Conservation (phyloP, 2,888 invertebrate species). For the Hirtodrosophila duncani region DNA sequence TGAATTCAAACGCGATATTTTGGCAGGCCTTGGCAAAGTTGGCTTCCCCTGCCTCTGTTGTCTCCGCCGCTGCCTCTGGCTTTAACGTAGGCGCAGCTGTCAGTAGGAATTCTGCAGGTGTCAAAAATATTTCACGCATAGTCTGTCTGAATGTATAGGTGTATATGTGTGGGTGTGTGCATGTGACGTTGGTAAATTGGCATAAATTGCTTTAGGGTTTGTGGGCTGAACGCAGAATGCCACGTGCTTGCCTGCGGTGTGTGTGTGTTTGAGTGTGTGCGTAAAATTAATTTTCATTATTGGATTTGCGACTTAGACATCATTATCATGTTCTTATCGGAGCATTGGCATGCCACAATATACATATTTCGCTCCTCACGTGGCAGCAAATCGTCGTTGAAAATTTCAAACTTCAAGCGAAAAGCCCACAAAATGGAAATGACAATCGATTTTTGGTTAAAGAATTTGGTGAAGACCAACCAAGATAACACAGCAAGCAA, state of each 20-base stretch:
- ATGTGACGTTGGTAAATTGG: constrained; percentile 54
- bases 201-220: constrained; percentile 68
- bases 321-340: constrained; percentile 71
- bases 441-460: constrained; percentile 53
- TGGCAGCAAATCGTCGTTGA: constrained; percentile 56
- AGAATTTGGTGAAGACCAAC: constrained; percentile 14
- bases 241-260: neutral
- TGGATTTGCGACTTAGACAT: constrained; percentile 71
- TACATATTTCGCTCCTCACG: constrained; percentile 27
- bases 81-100: constrained; percentile 51
- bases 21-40: constrained; percentile 18
- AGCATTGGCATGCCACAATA: constrained; percentile 26
- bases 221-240: constrained; percentile 26
- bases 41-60: neutral
- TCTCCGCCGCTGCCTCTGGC: neutral
- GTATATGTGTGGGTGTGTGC: neutral
- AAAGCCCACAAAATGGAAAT: constrained; percentile 32
- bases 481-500: no score
- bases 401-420: constrained; percentile 33
- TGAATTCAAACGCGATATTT: constrained; percentile 55
- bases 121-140: constrained; percentile 71
- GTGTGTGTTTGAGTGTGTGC: constrained; percentile 10
- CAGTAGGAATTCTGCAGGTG: constrained; percentile 73
- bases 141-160: constrained; percentile 15
- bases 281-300: constrained; percentile 70